Conservation (phyloP, 2,797 vertebrate genomes). For the Anguilla marmorata region DNA sequence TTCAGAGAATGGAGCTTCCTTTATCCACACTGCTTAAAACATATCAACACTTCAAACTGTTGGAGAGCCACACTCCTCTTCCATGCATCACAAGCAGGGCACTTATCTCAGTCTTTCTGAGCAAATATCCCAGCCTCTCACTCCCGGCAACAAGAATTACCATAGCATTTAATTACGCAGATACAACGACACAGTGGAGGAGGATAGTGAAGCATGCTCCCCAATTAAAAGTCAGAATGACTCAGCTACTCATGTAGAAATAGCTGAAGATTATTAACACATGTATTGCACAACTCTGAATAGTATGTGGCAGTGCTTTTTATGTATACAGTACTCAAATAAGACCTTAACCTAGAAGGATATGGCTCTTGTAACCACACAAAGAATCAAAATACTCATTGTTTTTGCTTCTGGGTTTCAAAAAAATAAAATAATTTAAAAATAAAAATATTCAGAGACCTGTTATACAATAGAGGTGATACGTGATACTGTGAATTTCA, state of each 20-base stretch:
- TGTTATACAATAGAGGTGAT: not conserved
- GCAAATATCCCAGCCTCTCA: conserved; percentile 19
- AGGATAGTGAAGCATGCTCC: conserved; percentile 34
- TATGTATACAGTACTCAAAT: not conserved
- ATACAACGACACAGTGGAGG: conserved; percentile 15
- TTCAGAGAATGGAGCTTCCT: conserved; percentile 12
- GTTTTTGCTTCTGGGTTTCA: not conserved
- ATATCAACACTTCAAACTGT: not conserved
- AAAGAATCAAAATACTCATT: not conserved
- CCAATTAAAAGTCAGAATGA: conserved; percentile 51
- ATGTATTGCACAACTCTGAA: not conserved
- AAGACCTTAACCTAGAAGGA: not conserved
- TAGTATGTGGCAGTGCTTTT: not conserved
- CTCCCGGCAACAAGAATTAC: conserved; percentile 27
- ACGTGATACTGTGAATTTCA: not conserved
- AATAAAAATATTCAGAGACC: not conserved
- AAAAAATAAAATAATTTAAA: too few species aligned
- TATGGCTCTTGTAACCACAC: not conserved
- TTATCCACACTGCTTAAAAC: conserved; percentile 1
- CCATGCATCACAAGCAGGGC: not conserved
- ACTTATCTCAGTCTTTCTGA: conserved; percentile 1
- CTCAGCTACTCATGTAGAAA: conserved; percentile 32
- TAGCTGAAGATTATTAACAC: conserved; percentile 19
- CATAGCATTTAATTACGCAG: conserved; percentile 19
- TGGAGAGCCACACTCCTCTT: not conserved